These are phyloP conservation scores for Meta bourneti DNA, from an alignment of 2,888 invertebrate genomes.

Conservation along the genomic window DNA sequence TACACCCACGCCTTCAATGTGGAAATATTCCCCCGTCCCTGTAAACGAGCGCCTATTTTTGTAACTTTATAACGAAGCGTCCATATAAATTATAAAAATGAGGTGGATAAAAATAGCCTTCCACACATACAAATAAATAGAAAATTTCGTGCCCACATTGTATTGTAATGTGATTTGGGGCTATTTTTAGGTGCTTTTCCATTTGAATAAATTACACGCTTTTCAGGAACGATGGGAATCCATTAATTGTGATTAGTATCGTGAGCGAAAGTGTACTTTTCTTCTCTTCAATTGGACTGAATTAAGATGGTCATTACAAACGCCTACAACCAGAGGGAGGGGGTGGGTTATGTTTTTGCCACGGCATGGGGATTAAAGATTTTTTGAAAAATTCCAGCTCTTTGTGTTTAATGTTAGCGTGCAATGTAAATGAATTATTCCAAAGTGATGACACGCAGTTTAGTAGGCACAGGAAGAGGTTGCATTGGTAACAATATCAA, in stretches of 20 bases:
- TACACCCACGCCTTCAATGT: not conserved
- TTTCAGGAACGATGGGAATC: constrained; percentile 14
- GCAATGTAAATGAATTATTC: too few relatives aligned
- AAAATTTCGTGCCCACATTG: constrained; percentile 23
- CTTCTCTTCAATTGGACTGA: not conserved
- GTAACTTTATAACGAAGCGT: not conserved
- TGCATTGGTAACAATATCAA: too few relatives aligned
- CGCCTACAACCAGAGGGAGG: not conserved
- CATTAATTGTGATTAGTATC: constrained; percentile 33
- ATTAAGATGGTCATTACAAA: not conserved
- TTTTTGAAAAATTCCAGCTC: too few relatives aligned
- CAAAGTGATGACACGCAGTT: too few relatives aligned
- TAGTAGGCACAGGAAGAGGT: too few relatives aligned
- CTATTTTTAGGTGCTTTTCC: constrained; percentile 16
- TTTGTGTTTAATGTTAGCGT: too few relatives aligned
- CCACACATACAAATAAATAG: constrained; percentile 34
- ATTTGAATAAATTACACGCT: constrained; percentile 13
- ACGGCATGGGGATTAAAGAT: too few relatives aligned
- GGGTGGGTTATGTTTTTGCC: too few relatives aligned
- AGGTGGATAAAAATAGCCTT: constrained; percentile 24
- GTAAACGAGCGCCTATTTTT: constrained; percentile 32
- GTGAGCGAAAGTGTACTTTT: not conserved
- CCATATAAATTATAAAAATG: too few relatives aligned
- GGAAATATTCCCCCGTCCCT: not conserved
- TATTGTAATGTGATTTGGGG: constrained; percentile 16